These are phyloP conservation scores for Glyphotaelius pellucidus DNA, from an alignment of 2,888 invertebrate species.

Conservation along the genomic window DNA sequence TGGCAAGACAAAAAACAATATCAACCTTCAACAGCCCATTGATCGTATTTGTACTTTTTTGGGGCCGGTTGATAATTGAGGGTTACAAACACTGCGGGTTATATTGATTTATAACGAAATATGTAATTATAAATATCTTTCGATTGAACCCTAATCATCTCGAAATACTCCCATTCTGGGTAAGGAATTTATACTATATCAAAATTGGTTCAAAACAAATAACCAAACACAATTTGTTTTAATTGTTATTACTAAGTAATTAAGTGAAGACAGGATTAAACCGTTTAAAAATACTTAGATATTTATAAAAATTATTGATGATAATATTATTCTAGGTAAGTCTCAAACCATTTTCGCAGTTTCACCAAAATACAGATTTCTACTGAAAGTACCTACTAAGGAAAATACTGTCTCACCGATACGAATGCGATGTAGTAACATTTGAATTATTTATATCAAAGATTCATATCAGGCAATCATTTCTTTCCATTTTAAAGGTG, in stretches of 20 bases:
- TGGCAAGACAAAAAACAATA: not conserved
- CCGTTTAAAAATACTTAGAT: not conserved
- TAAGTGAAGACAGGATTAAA: not conserved
- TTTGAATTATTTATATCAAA: too few relatives aligned
- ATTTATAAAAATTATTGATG: too few relatives aligned
- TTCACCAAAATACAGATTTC: too few relatives aligned
- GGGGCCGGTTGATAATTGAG: slow-evolving; percentile 11
- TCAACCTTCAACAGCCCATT: slow-evolving; percentile 29
- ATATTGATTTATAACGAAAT: slow-evolving; percentile 45
- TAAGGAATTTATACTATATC: not conserved
- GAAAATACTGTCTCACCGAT: too few relatives aligned
- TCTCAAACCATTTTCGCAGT: too few relatives aligned
- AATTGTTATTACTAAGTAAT: not conserved
- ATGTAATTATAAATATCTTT: slow-evolving; percentile 38
- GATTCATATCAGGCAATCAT: too few relatives aligned
- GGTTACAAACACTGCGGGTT: not conserved
- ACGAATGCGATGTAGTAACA: too few relatives aligned
- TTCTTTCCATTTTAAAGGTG: too few relatives aligned
- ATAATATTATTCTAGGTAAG: too few relatives aligned
- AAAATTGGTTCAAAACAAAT: slow-evolving; percentile 2
- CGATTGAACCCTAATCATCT: slow-evolving; percentile 28
- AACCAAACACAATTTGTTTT: not conserved
- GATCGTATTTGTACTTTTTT: slow-evolving; percentile 10
- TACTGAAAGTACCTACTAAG: too few relatives aligned
- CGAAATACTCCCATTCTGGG: slow-evolving; percentile 12